phyloP scores from a whole-genome alignment of 1,140 invertebrate species.

The Drosophila azteca region DNA sequence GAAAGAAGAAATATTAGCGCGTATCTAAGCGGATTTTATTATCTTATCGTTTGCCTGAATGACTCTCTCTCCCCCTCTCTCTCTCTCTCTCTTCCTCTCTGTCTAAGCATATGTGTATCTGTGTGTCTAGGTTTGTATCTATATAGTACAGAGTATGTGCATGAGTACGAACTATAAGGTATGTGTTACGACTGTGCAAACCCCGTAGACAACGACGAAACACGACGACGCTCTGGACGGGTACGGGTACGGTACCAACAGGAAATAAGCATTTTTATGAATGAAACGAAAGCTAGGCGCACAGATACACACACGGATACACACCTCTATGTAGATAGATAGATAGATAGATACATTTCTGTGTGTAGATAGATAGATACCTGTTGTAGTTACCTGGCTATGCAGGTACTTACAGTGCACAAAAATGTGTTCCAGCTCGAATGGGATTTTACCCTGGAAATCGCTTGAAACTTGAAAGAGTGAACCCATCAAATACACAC shows the following conservation, averaged over 20 bases:
- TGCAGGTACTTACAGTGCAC: slow-evolving; percentile 20
- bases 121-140: slow-evolving; percentile 14
- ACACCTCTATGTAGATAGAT: slow-evolving; percentile 16
- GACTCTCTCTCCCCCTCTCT: slow-evolving; percentile 54
- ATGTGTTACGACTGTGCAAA: slow-evolving; percentile 72
- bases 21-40: slow-evolving; percentile 81
- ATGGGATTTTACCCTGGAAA: no score
- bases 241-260: slow-evolving; percentile 61
- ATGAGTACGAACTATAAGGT: slow-evolving; percentile 7
- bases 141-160: slow-evolving; percentile 17
- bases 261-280: slow-evolving; percentile 82
- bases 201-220: slow-evolving; percentile 42
- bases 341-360: slow-evolving; percentile 17
- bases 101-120: neutral
- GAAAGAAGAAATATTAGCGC: slow-evolving; percentile 50
- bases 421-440: no score
- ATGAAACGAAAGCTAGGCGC: slow-evolving; percentile 71
- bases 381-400: slow-evolving; percentile 1
- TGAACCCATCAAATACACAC: no score
- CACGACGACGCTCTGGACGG: slow-evolving; percentile 61
- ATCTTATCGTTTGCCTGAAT: slow-evolving; percentile 73
- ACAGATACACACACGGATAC: slow-evolving; percentile 15
- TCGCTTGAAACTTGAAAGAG: no score
- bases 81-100: slow-evolving; percentile 39
- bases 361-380: slow-evolving; percentile 2